Evolutionary conservation across 2,113 vertebrate species (phyloP), one percentile per base, ranked within the genome.

Genomic region (Cisticola juncidis): DNA sequence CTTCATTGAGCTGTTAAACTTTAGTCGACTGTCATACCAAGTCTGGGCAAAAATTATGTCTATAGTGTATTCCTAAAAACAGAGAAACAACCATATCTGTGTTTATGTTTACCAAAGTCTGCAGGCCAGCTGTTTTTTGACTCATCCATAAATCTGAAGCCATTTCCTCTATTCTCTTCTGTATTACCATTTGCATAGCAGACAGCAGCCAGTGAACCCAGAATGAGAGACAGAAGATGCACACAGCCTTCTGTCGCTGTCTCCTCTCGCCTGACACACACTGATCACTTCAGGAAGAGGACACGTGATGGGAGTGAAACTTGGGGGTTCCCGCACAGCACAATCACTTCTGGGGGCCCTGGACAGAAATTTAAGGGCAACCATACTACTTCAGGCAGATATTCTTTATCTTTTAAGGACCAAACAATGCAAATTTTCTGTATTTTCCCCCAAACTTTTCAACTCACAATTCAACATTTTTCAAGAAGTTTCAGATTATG

Each of bases 1-100:
- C 95, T 99, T 99, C 98, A 99, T 99, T 14, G 99, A 98, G 96
- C 99, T 99, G 92, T 99, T 99, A 97, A 99, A 99, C 95, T 99
- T 99, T 74, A 99, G 98, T 28, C 99, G 98, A 93, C 99, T 99
- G 97, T 99, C 99, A 88, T 99, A 99, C 99, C 99, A 99, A 14
- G 99, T 99, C 97, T 99, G 99, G 65, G 99, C 99, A 96, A 99
- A 99, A 98, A 99, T 99, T 95, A 99, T 99, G 95, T 99, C 99
- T 81, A 99, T 99, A 69, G 99, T 99, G 86, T 99, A 99, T 94
- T 99, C 99, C 99, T 99, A 96, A 72, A 97, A 97, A 94, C 86
- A 86, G 93, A 87, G 91, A 94, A 60, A 96, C 14, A 90, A 90
- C 45, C 51, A 36, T 53, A 85, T 56, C 31, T 81, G 57, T 44